A percentile compares a stretch with the other conserved stretches of the same genome.
These are phyloP conservation scores for Gastrophysa polygoni DNA, from an alignment of 2,888 invertebrate species.

Conservation along the genomic window DNA sequence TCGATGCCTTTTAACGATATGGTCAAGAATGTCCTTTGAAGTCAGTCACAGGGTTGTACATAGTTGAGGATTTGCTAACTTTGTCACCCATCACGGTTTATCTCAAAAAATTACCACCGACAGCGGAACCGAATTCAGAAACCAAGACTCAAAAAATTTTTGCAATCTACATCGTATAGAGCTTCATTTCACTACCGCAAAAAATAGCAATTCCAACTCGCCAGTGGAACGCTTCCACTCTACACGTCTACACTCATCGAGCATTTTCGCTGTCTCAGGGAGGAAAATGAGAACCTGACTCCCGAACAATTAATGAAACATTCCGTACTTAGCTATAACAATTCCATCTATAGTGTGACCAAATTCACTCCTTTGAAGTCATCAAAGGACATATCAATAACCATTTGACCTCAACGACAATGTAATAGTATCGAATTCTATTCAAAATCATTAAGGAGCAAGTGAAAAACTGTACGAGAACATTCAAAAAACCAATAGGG, in stretches of 20 bases:
- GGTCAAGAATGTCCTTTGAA: background rate
- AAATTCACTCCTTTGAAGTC: conserved; percentile 8
- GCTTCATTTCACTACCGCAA: conserved; percentile 11
- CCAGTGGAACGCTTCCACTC: conserved; percentile 13
- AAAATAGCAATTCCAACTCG: conserved; percentile 17
- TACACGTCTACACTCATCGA: conserved; percentile 2
- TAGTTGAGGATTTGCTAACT: background rate
- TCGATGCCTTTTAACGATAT: background rate
- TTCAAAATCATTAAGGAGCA: background rate
- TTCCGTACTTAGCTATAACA: conserved; percentile 11
- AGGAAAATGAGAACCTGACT: background rate
- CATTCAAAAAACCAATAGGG: background rate
- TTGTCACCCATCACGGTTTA: background rate
- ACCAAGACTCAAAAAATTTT: background rate
- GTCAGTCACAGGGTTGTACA: background rate
- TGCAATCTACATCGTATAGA: conserved; percentile 12
- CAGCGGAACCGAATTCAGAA: background rate
- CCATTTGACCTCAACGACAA: background rate
- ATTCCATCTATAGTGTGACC: conserved; percentile 11
- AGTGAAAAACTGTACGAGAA: background rate
- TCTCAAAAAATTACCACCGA: background rate
- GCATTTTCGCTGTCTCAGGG: conserved; percentile 11
- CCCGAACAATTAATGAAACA: conserved; percentile 4
- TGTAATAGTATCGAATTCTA: background rate
- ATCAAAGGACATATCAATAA: background rate